phyloP scores from a whole-genome alignment of 1,140 invertebrate genomes.

The Euwallacea fornicatus region DNA sequence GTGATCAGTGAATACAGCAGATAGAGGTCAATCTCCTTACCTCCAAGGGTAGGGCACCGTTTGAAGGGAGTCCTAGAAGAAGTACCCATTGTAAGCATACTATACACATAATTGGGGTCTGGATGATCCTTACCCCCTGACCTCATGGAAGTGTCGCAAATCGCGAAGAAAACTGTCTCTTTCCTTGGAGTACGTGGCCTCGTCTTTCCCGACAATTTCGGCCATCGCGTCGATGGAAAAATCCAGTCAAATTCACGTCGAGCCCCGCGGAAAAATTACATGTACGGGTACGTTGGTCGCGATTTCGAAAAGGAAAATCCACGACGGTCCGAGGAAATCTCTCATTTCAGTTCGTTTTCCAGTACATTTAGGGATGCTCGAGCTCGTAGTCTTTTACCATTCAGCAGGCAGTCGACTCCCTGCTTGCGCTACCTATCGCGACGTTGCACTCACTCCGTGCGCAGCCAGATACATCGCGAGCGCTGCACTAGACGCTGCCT shows the following conservation, averaged over 20 bases:
- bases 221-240: constrained; percentile 58
- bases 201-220: constrained; percentile 71
- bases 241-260: constrained; percentile 7
- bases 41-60: constrained; percentile 78
- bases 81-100: too few species aligned
- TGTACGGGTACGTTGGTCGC: constrained; percentile 1
- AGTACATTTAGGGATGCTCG: constrained; percentile 48
- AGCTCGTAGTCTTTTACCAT: constrained; percentile 41
- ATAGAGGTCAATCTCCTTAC: constrained; percentile 88
- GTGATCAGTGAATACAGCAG: constrained; percentile 89
- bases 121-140: constrained; percentile 66
- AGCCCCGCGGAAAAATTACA: constrained; percentile 9
- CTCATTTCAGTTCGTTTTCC: constrained; percentile 47
- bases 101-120: too few species aligned
- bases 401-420: constrained; percentile 51
- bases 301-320: constrained; percentile 6
- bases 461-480: constrained; percentile 49
- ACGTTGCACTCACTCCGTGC: constrained; percentile 47
- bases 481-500: constrained; percentile 37
- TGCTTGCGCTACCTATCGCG: constrained; percentile 52
- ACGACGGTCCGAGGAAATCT: constrained; percentile 16
- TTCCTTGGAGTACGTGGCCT: constrained; percentile 69
- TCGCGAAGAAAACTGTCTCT: constrained; percentile 71
- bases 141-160: constrained; percentile 72
- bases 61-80: constrained; percentile 64